These are phyloP conservation scores for Hydrolagus affinis DNA, from an alignment of 2,113 vertebrate genomes.

Conservation along the genomic window DNA sequence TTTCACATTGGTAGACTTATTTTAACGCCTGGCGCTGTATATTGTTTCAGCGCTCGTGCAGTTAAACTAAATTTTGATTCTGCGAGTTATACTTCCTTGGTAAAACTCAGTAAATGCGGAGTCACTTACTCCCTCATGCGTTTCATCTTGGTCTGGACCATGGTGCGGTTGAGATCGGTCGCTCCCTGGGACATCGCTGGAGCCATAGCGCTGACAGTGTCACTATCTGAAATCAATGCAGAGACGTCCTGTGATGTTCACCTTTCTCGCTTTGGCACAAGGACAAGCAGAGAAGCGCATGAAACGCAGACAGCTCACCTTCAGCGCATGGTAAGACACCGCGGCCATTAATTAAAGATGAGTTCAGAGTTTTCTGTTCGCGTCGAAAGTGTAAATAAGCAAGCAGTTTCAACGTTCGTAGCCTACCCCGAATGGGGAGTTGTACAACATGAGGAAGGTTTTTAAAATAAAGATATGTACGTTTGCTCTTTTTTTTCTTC, in stretches of 20 bases:
- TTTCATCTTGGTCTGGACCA: constrained; percentile 52
- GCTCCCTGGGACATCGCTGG: constrained; percentile 37
- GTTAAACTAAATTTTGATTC: background rate
- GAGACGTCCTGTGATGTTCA: constrained; percentile 44
- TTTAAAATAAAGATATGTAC: background rate
- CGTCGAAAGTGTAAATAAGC: no score
- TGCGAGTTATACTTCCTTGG: no score
- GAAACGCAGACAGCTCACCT: constrained; percentile 35
- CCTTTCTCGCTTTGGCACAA: constrained; percentile 40
- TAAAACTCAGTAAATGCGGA: background rate
- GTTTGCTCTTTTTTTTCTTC: background rate
- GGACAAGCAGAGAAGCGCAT: constrained; percentile 39
- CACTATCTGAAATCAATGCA: constrained; percentile 54
- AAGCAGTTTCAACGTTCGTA: background rate
- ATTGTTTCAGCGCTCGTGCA: background rate
- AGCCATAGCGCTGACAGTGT: constrained; percentile 41
- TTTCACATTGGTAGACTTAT: no score
- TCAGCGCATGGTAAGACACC: constrained; percentile 35
- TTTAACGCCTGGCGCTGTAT: no score
- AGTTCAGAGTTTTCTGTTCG: constrained; percentile 32
- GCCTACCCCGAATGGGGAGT: background rate
- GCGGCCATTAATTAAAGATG: constrained; percentile 43
- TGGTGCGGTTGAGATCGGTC: constrained; percentile 45
- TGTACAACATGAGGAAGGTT: background rate
- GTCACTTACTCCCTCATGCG: constrained; percentile 57